Conservation (phyloP, 2,113 vertebrate species). For the Callithrix jacchus region DNA sequence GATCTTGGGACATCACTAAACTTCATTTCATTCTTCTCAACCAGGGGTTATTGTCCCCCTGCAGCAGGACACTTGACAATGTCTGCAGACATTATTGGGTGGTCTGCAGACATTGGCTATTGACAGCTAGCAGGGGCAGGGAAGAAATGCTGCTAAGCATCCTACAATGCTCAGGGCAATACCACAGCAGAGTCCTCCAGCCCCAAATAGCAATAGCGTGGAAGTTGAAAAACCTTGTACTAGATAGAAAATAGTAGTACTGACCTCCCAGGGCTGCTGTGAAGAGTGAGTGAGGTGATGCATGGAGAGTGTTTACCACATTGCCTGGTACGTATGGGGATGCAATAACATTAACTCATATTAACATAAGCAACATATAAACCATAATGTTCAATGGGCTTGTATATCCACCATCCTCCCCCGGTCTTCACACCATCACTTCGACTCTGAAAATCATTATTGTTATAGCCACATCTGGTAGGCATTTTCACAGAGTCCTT, state of each 20-base stretch:
- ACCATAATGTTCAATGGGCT: not conserved
- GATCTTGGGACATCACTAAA: not conserved
- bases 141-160: not conserved
- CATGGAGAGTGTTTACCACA: not conserved
- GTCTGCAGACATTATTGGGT: not conserved
- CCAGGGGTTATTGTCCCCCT: not conserved
- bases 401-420: not conserved
- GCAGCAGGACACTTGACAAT: not conserved
- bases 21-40: not conserved
- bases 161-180: too few species aligned
- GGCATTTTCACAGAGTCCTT: not conserved
- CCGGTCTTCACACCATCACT: not conserved
- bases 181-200: not conserved
- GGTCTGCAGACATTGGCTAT: not conserved
- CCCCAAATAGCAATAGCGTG: not conserved
- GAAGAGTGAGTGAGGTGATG: not conserved
- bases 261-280: not conserved
- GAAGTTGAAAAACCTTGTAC: not conserved
- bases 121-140: not conserved
- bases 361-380: accelerated
- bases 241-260: not conserved
- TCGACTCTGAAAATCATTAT: not conserved
- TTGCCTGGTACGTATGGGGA: too few species aligned
- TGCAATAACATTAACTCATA: not conserved
- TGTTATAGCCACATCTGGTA: not conserved